Conservation (phyloP, 2,797 vertebrate genomes). For the Muscicapa comitata region DNA sequence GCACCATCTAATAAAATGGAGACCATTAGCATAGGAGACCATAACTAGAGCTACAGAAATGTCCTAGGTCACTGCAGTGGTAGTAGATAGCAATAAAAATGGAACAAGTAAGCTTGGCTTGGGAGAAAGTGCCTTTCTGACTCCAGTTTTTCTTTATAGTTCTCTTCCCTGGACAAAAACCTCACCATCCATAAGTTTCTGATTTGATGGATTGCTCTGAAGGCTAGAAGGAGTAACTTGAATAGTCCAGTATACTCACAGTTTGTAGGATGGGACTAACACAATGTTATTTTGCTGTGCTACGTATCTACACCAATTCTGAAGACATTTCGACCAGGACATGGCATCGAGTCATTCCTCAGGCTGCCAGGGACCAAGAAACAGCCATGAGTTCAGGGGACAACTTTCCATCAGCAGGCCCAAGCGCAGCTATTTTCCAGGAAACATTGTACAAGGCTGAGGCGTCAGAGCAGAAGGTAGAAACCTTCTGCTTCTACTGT, state of each 20-base stretch:
- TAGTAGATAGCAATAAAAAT: background rate
- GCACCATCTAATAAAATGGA: background rate
- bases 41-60: background rate
- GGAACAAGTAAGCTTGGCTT: background rate
- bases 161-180: background rate
- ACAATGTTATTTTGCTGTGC: background rate
- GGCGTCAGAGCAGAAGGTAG: background rate
- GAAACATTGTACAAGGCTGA: background rate
- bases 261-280: background rate
- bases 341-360: background rate
- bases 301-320: accelerated
- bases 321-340: background rate
- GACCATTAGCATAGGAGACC: background rate
- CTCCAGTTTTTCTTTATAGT: background rate
- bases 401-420: background rate
- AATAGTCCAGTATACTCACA: background rate
- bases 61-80: background rate
- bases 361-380: background rate
- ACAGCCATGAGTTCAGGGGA: background rate
- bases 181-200: background rate
- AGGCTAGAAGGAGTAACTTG: background rate
- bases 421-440: background rate
- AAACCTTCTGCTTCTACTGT: background rate
- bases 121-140: background rate
- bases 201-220: background rate